Evolutionary conservation across 2,888 invertebrate species (phyloP).

Genomic region (Lochmaea crataegi): DNA sequence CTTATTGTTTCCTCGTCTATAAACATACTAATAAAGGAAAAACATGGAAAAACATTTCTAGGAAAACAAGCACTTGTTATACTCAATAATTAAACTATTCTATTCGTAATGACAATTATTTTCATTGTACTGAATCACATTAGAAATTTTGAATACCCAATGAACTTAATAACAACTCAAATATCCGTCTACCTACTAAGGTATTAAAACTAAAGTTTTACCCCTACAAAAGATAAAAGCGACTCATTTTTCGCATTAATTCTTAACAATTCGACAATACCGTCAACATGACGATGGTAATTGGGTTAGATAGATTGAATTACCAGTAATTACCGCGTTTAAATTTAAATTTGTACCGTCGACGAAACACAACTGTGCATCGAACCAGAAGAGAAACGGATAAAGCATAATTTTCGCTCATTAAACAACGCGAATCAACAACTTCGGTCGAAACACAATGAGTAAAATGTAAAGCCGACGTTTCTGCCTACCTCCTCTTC

Average conservation of each 20-base stretch:
- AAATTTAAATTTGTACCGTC: slow-evolving; percentile 31
- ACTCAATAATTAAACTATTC: neutral
- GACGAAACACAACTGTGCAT: slow-evolving; percentile 29
- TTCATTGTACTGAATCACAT: neutral
- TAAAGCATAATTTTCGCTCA: slow-evolving; percentile 37
- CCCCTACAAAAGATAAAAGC: neutral
- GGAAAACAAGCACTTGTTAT: too few relatives aligned
- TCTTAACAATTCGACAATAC: slow-evolving; percentile 4
- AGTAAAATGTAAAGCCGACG: slow-evolving; percentile 31
- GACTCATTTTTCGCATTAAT: slow-evolving; percentile 12
- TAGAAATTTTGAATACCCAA: neutral
- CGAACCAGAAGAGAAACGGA: slow-evolving; percentile 31
- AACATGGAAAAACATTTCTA: too few relatives aligned
- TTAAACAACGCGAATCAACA: slow-evolving; percentile 34
- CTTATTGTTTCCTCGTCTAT: too few relatives aligned
- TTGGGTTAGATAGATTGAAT: slow-evolving; percentile 30
- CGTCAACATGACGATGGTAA: slow-evolving; percentile 18
- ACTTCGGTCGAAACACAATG: slow-evolving; percentile 31
- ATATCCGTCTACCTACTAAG: neutral
- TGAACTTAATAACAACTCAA: neutral
- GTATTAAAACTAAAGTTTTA: too few relatives aligned
- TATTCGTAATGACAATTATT: neutral
- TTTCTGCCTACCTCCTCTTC: slow-evolving; percentile 30
- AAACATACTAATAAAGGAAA: too few relatives aligned
- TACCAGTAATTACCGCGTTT: slow-evolving; percentile 31